Percentiles rank a stretch among this genome's conserved stretches.
These are phyloP conservation scores for Ovibos moschatus DNA, from an alignment of 2,113 vertebrate species.

Conservation along the genomic window DNA sequence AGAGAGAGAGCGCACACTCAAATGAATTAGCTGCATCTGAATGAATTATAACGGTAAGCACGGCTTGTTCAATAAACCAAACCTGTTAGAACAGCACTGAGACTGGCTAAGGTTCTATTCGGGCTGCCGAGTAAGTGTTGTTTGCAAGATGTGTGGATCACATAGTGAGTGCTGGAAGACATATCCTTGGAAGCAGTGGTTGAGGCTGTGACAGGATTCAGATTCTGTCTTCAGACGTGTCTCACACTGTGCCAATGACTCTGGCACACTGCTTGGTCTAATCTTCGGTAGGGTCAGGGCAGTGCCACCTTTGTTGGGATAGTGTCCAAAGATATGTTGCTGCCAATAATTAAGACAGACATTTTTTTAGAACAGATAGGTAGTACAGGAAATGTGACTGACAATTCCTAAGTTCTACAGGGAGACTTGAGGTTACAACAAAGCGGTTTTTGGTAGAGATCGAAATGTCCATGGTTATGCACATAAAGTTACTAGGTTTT, in stretches of 20 bases:
- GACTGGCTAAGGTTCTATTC: constrained; percentile 53
- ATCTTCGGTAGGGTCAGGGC: background rate
- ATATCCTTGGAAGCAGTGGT: constrained; percentile 55
- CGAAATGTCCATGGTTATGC: background rate
- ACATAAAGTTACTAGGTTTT: background rate
- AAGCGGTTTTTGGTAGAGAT: background rate
- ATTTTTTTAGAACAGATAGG: background rate
- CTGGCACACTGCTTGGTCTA: background rate
- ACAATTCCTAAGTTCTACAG: background rate
- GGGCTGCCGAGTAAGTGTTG: constrained; percentile 38
- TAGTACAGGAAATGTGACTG: background rate
- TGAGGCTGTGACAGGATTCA: background rate
- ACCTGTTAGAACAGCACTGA: constrained; percentile 44
- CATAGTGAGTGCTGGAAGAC: constrained; percentile 59
- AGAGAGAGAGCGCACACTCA: background rate
- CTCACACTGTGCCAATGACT: background rate
- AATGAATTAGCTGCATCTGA: background rate
- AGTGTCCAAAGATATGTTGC: background rate
- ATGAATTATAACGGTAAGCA: constrained; percentile 19
- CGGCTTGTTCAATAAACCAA: constrained; percentile 56
- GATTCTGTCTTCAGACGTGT: background rate
- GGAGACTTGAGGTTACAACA: background rate
- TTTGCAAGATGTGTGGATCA: constrained; percentile 44
- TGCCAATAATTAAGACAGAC: background rate
- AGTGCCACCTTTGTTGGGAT: background rate